Evolutionary conservation across 2,888 invertebrate genomes (phyloP).

Genomic region (Sarcophaga rosellei): DNA sequence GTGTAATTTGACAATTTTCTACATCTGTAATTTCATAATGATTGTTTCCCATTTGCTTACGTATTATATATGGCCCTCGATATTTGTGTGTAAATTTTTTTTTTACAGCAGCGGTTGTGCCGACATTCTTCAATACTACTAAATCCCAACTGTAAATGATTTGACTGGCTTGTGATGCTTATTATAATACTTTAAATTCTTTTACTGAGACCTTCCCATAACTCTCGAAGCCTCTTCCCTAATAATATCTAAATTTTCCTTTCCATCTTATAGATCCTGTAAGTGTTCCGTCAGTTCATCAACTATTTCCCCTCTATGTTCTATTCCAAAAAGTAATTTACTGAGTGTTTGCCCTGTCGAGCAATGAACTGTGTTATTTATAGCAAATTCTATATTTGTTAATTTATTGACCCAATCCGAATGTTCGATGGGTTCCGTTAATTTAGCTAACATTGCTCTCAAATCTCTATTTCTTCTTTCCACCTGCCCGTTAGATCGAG

Average conservation of each 20-base stretch:
- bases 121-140: too few species aligned
- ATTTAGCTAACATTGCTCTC: constrained; percentile 50
- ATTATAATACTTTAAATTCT: constrained; percentile 31
- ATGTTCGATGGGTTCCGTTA: constrained; percentile 32
- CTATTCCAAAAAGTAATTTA: constrained; percentile 55
- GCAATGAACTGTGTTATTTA: constrained; percentile 47
- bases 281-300: constrained; percentile 50
- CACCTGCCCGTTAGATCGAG: constrained; percentile 53
- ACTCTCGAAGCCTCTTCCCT: constrained; percentile 14
- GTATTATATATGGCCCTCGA: constrained; percentile 35
- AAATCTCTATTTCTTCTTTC: constrained; percentile 56
- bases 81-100: constrained; percentile 36
- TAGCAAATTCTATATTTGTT: constrained; percentile 41
- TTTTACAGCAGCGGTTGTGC: neutral
- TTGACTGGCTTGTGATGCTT: constrained; percentile 20
- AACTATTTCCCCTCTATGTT: constrained; percentile 41
- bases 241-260: constrained; percentile 1
- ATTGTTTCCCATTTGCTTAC: neutral
- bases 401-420: constrained; percentile 36
- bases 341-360: constrained; percentile 43
- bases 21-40: too few species aligned
- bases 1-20: too few species aligned
- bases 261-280: neutral
- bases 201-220: neutral
- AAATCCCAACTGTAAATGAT: too few species aligned